phyloP scores from a whole-genome alignment of 2,113 vertebrate genomes.

The Hippocampus abdominalis region DNA sequence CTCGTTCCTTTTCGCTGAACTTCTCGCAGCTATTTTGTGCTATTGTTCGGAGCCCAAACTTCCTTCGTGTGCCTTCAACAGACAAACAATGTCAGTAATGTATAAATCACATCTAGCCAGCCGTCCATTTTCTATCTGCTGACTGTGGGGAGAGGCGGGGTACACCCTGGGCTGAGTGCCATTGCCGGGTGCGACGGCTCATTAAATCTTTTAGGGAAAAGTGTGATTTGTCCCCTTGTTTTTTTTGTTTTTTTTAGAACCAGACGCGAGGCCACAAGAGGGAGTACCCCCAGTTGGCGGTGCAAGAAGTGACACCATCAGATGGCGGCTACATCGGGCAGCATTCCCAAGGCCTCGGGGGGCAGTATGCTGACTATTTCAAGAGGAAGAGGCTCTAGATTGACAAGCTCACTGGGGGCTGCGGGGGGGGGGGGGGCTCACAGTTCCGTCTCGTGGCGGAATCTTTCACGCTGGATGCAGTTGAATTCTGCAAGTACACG shows the following conservation, averaged over 20 bases:
- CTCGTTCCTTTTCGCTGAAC: not conserved
- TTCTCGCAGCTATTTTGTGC: not conserved
- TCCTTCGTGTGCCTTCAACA: not conserved
- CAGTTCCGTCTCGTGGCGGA: conserved; percentile 60
- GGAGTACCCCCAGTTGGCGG: conserved; percentile 79
- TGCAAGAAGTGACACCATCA: conserved; percentile 76
- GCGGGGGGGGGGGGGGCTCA: conserved; percentile 3
- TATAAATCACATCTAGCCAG: too few species aligned
- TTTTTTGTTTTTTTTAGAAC: conserved; percentile 49
- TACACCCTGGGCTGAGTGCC: not conserved
- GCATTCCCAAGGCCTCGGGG: conserved; percentile 78
- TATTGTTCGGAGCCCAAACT: not conserved
- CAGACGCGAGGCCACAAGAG: conserved; percentile 84
- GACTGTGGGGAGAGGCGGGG: too few species aligned
- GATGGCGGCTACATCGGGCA: conserved; percentile 75
- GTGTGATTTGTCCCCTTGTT: conserved; percentile 4
- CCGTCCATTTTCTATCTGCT: not conserved
- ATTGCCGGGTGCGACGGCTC: too few species aligned
- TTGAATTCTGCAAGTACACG: conserved; percentile 39
- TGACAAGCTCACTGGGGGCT: conserved; percentile 21
- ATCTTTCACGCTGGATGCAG: conserved; percentile 27
- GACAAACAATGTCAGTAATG: not conserved
- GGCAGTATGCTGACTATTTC: conserved; percentile 84
- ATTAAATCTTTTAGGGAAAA: too few species aligned
- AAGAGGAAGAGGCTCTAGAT: conserved; percentile 91